Conservation (phyloP, 2,113 vertebrate species). For the Campylomormyrus numenius region DNA sequence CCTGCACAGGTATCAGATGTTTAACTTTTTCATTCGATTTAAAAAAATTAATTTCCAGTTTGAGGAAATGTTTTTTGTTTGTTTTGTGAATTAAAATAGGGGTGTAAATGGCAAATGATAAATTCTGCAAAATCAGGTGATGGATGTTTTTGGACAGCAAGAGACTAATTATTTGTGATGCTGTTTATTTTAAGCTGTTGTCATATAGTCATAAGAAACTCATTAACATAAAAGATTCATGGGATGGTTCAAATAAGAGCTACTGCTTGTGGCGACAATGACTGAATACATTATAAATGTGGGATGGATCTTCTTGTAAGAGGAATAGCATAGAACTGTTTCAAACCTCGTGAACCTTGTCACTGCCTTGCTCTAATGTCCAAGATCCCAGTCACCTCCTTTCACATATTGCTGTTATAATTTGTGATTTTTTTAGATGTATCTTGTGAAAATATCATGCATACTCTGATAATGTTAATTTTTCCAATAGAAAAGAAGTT, state of each 20-base stretch:
- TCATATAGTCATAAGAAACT: neutral
- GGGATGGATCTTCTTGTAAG: neutral
- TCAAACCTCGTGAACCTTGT: neutral
- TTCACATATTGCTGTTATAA: neutral
- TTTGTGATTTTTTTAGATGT: neutral
- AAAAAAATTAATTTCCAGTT: neutral
- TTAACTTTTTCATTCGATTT: neutral
- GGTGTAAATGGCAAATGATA: neutral
- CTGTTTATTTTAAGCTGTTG: neutral
- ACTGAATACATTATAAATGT: neutral
- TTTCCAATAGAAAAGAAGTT: neutral
- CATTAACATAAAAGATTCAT: neutral
- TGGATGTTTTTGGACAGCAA: neutral
- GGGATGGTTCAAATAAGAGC: neutral
- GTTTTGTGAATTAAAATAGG: neutral
- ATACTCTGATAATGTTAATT: neutral
- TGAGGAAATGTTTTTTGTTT: conserved; percentile 1
- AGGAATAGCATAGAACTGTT: neutral
- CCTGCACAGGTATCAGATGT: neutral
- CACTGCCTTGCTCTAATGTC: neutral
- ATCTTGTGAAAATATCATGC: neutral
- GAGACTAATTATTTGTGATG: neutral
- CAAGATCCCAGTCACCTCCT: neutral
- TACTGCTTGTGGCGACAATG: neutral
- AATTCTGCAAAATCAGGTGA: neutral